Conservation (phyloP, 64 coral and sea anemone species). For the Actinia tenebrosa region DNA sequence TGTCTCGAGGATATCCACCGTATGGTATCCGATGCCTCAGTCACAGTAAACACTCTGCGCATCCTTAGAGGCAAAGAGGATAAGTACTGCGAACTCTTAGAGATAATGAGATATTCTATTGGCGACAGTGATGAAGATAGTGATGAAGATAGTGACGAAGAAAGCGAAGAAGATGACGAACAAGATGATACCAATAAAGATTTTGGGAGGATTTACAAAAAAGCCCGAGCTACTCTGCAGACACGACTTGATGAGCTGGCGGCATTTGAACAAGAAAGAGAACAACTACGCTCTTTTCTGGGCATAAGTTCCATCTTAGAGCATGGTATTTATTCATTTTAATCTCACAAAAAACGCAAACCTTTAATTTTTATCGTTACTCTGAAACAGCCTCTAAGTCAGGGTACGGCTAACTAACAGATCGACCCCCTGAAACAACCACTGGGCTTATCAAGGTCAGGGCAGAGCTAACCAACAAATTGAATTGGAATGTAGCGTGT, state of each 20-base stretch:
- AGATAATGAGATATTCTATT: no score
- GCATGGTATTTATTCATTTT: conserved; percentile 9
- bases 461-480: no score
- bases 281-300: conserved; percentile 20
- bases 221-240: background rate
- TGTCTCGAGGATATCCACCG: background rate
- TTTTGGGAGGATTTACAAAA: background rate
- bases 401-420: no score
- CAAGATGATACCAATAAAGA: background rate
- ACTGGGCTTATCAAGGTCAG: no score
- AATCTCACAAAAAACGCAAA: background rate
- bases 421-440: background rate
- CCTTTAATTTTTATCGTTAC: no score
- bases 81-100: conserved; percentile 7
- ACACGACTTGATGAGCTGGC: conserved; percentile 31
- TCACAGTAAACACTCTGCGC: background rate
- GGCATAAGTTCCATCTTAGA: conserved; percentile 20
- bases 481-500: no score
- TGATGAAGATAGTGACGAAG: background rate
- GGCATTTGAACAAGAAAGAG: conserved; percentile 36
- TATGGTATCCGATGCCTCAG: background rate
- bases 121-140: background rate
- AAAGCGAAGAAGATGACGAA: background rate
- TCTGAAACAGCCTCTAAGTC: no score
- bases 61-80: background rate